Conservation (phyloP, 2,797 vertebrate genomes). For the Vipera latastei region DNA sequence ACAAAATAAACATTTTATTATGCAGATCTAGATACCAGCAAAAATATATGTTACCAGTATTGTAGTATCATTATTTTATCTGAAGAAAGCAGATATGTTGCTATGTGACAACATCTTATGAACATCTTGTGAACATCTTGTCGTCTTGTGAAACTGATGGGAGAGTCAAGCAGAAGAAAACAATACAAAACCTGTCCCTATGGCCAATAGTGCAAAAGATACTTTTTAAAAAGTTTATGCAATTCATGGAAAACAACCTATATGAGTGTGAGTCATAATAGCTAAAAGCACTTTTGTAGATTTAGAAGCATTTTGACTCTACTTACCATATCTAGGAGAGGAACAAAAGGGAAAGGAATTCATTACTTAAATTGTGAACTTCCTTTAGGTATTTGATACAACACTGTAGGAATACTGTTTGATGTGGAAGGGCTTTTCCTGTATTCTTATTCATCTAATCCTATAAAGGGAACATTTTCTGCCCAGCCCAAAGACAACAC, state of each 20-base stretch:
- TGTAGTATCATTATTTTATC: not conserved
- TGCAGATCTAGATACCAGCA: not conserved
- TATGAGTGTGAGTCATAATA: not conserved
- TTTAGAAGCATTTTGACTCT: not conserved
- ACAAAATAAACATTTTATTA: not conserved
- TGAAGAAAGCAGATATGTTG: not conserved
- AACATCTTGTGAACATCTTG: not conserved
- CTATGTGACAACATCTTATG: not conserved
- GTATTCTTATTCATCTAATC: not conserved
- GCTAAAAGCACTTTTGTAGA: not conserved
- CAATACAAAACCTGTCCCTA: not conserved
- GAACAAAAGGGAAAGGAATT: not conserved
- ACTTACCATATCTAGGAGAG: not conserved
- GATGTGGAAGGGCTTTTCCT: not conserved
- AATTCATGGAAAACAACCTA: not conserved
- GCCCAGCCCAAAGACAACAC: not conserved
- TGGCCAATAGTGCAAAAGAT: not conserved
- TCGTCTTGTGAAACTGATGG: not conserved
- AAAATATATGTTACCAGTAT: not conserved
- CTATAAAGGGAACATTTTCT: not conserved
- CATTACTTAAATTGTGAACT: not conserved
- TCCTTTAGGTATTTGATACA: not conserved
- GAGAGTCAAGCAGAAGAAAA: not conserved
- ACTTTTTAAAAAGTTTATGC: not conserved
- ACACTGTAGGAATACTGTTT: not conserved